Evolutionary conservation across 2,797 vertebrate genomes (phyloP), one percentile per base, ranked within the genome.

Genomic region (Neosilurus mollespiculum): DNA sequence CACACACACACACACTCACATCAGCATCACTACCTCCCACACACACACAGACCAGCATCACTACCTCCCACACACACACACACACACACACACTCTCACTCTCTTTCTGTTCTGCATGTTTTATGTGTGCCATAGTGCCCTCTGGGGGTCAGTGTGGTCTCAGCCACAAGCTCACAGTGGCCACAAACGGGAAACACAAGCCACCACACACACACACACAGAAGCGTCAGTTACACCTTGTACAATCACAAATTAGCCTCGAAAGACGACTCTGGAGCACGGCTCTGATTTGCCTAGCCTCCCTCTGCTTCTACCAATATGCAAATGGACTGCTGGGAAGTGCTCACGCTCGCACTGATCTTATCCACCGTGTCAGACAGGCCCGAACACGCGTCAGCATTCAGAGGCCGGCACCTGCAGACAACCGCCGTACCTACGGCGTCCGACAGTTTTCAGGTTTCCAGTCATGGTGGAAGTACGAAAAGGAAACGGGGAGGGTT

Each of bases 231-330:
- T 86, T 87, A 87, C 80, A 84, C 79, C 81, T 85, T 15, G 75
- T 70, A 84, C 54, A 80, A 86, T 85, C 81, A 67, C 54, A 58
- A 82, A 79, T 82, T 87, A 73, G 30, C 24, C 49, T 76, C n/a
- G 59, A n/a, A 62, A 72, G 85, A 51, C 9, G 24, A 49, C 43
- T 30, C 73, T 8, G 56, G 65, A 82, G 80, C 71, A 67, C 43
- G 61, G 58, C 84, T 86, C 75, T 81, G 83, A 86, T 88, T 88
- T 88, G 88, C 85, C 75, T 88, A 86, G 80, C 81, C 86, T 59
- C 81, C 84, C 67, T 86, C 84, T 81, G 78, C 83, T 81, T 80
- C 59, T 26, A 34, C 37, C 72, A 69, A 69, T 84, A 88, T 88
- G 87, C 84, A 88, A 88, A 88, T 81, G 49, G 26, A n/a, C 64